A percentile compares a stretch with the other conserved stretches of the same genome.
These are phyloP conservation scores for Calephelis nemesis DNA, from an alignment of 1,140 invertebrate genomes.

Conservation along the genomic window DNA sequence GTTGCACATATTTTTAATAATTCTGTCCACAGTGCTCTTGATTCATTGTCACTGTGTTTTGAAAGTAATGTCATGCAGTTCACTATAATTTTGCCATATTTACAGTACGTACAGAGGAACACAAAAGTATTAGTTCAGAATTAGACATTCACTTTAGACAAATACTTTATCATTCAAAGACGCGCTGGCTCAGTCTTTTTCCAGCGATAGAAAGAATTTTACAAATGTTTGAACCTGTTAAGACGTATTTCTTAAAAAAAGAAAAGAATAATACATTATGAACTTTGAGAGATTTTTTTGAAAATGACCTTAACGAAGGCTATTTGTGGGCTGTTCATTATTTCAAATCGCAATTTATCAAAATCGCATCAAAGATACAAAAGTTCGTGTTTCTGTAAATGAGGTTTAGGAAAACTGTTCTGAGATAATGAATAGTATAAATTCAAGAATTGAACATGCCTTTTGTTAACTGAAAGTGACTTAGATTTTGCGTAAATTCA, in stretches of 20 bases:
- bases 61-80: too few species aligned
- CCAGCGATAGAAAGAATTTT: slow-evolving; percentile 12
- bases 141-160: not conserved
- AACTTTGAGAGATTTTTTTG: slow-evolving; percentile 15
- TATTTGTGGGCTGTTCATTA: slow-evolving; percentile 18
- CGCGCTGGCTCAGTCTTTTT: slow-evolving; percentile 10
- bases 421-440: slow-evolving; percentile 15
- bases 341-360: not conserved
- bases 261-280: slow-evolving; percentile 8
- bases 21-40: too few species aligned
- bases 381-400: slow-evolving; percentile 9
- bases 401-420: slow-evolving; percentile 19
- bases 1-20: too few species aligned
- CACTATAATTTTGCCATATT: too few species aligned
- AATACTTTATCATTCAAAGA: slow-evolving; percentile 9
- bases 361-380: slow-evolving; percentile 14
- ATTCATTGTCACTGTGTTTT: too few species aligned
- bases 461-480: slow-evolving; percentile 13
- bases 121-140: too few species aligned
- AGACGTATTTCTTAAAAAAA: slow-evolving; percentile 11
- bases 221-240: slow-evolving; percentile 16
- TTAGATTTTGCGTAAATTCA: slow-evolving; percentile 15
- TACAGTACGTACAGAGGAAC: too few species aligned
- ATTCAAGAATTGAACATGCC: slow-evolving; percentile 15
- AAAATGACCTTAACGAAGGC: slow-evolving; percentile 8